Evolutionary conservation across 2,113 vertebrate species (phyloP), one percentile per base, ranked within the genome.

Genomic region (Oryzias javanicus): DNA sequence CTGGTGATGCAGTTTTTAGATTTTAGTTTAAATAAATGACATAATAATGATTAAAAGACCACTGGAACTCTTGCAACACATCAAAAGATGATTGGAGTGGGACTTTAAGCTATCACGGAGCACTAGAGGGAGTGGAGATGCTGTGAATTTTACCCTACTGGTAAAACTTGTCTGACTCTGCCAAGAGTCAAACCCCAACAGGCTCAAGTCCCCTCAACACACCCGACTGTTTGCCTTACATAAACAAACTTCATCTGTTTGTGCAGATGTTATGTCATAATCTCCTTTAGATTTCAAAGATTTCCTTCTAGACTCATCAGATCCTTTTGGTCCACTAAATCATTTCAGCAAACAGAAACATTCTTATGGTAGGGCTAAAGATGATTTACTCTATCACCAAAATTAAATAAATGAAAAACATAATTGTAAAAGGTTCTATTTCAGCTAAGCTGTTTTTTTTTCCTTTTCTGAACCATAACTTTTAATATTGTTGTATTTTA

Each of bases 121-220:
- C 20, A 48, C 6, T 14, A 12, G 10, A 51, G 15, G 49, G 18
- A 48, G 20, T 4, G 41, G 3, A 52, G 49, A 25, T 20, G 8
- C 19, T 19, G 15, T 19, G 6, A 17, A 40, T 24, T 24, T 54
- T 20, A 10, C n/a, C 16, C 3, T 60, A 60, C 19, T 50, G 75
- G 25, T 49, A 6, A 25, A 42, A 42, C 19, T 24, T 17, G 42
- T 58, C 54, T 20, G 55, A 56, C 52, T 49, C 65, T 78, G 67
- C 77, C 79, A 83, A 58, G 40, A 60, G 72, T 66, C 67, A 66
- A 78, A 42, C 71, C 17, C 40, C 58, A 71, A 60, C 47, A 64
- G 53, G 55, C 41, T 76, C 58, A 78, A 53, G 65, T 60, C 42
- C 60, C 78, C 69, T 69, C 27, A 35, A 73, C 74, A 63, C 60